phyloP scores from a whole-genome alignment of 2,797 vertebrate genomes.

The Scyliorhinus canicula region DNA sequence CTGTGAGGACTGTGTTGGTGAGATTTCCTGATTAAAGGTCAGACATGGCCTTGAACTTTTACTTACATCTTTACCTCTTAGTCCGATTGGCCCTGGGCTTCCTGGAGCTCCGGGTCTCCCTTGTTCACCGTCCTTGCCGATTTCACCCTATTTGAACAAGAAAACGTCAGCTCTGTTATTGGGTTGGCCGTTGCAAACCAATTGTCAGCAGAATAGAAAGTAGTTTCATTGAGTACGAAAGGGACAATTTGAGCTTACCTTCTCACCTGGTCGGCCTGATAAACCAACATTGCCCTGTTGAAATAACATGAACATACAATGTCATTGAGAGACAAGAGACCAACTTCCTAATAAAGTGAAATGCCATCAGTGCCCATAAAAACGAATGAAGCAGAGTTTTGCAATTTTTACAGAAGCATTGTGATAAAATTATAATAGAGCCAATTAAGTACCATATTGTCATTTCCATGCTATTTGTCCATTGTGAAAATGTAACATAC shows the following conservation, averaged over 20 bases:
- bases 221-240: not conserved
- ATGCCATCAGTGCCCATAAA: not conserved
- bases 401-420: not conserved
- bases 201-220: not conserved
- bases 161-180: not conserved
- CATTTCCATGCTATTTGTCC: not conserved
- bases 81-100: slow-evolving; percentile 66
- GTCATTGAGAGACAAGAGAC: not conserved
- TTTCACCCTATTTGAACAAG: slow-evolving; percentile 62
- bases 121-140: slow-evolving; percentile 65
- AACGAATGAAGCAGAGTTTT: not conserved
- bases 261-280: slow-evolving; percentile 78
- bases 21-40: not conserved
- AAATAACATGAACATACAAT: slow-evolving; percentile 37
- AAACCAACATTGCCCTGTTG: slow-evolving; percentile 80
- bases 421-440: not conserved
- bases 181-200: not conserved
- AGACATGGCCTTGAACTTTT: slow-evolving; percentile 48
- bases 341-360: not conserved
- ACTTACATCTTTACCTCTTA: slow-evolving; percentile 97
- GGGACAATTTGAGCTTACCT: slow-evolving; percentile 56
- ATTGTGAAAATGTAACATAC: not conserved
- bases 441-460: not conserved
- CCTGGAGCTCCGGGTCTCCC: slow-evolving; percentile 62
- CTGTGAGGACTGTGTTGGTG: not conserved